Evolutionary conservation across 1,140 invertebrate species (phyloP).

Genomic region (Drosophila novamexicana): DNA sequence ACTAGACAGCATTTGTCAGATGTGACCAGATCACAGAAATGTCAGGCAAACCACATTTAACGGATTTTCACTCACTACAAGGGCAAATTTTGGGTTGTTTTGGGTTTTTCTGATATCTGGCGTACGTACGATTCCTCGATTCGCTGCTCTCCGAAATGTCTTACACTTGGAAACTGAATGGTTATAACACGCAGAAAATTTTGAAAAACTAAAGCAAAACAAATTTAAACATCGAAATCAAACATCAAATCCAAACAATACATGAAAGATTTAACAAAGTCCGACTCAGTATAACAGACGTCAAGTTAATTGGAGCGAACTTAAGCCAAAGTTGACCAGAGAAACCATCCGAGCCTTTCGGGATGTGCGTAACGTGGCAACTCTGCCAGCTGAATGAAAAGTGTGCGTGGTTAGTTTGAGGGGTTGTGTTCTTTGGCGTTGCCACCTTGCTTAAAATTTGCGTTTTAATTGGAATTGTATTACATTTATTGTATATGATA

Average conservation of each 20-base stretch:
- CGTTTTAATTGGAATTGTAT: too few species aligned
- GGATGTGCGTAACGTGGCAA: too few species aligned
- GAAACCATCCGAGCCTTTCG: too few species aligned
- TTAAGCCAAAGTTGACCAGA: too few species aligned
- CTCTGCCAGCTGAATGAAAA: too few species aligned
- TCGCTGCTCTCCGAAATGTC: constrained; percentile 1
- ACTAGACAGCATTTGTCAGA: background rate
- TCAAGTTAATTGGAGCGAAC: too few species aligned
- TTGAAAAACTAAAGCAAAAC: constrained; percentile 39
- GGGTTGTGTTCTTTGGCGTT: too few species aligned
- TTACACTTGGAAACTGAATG: constrained; percentile 10
- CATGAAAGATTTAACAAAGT: constrained; percentile 37
- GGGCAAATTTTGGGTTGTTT: background rate
- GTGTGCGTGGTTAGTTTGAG: too few species aligned
- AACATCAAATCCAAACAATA: constrained; percentile 14
- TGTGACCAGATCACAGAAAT: constrained; percentile 5
- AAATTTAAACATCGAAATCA: constrained; percentile 18
- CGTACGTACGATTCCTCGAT: background rate
- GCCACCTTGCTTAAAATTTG: too few species aligned
- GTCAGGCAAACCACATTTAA: too few species aligned
- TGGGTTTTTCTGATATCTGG: background rate
- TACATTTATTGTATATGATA: too few species aligned
- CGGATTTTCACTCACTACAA: too few species aligned
- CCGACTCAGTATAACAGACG: background rate
- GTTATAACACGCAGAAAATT: constrained; percentile 38